Evolutionary conservation across 2,797 vertebrate species (phyloP), one percentile per base, ranked within the genome.

Genomic region (Cheirogaleus major): DNA sequence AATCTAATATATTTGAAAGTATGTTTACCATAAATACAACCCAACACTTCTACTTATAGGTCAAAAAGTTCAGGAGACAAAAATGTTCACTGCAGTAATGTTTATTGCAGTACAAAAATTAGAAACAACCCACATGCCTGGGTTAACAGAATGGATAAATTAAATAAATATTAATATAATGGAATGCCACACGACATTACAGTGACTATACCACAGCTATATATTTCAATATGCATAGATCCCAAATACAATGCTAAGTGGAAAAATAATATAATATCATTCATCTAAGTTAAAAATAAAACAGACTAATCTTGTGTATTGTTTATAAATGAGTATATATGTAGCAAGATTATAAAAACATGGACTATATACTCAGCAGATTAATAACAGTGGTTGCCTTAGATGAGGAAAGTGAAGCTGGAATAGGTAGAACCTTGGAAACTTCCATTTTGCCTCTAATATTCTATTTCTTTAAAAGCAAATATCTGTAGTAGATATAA

Each of bases 391-490:
- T 30, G 8, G 20, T 59, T 92, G 7, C 50, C 20, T 73, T 75
- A 23, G 57, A 27, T 32, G 3, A 59, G 23, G 13, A 61, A 80
- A 38, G 30, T 93, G 43, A 97, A n/a, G 45, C 12, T 27, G 57
- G 32, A 69, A 70, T 55, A 92, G 27, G 32, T 15, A 81, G 59
- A 91, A 73, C 3, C 11, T 20, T 78, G 43, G 55, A 94, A 95
- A 79, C 12, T 22, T 84, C 43, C 57, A 89, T 25, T 65, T 93
- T 69, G 92, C 55, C 43, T 87, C 43, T 57, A 76, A 87, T 84
- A 8, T 78, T 87, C 84, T 75, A 45, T 25, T 88, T 95, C 12
- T 38, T 72, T 84, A 65, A 93, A 95, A 95, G 35, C n/a, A 91
- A 96, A 85, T 20, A 90, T 48, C 30, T 88, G 7, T 6, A 80